Conservation (phyloP, 2,888 invertebrate genomes). For the Axea sp. region DNA sequence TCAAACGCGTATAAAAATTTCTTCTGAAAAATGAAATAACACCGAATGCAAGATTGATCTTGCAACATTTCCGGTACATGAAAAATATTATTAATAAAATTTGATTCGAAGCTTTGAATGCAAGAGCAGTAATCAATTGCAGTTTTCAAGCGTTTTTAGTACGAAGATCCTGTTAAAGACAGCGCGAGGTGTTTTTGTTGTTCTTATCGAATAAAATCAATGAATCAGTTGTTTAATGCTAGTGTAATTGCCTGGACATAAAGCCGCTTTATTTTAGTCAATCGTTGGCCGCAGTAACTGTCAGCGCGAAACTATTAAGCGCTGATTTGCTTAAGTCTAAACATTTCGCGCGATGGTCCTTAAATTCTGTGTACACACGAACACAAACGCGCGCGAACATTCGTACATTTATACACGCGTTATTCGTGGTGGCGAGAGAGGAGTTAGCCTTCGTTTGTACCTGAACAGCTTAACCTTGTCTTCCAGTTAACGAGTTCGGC, state of each 20-base stretch:
- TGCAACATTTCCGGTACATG: too few species aligned
- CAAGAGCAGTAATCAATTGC: too few species aligned
- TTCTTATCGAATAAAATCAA: slow-evolving; percentile 39
- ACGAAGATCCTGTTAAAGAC: too few species aligned
- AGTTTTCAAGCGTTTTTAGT: too few species aligned
- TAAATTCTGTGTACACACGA: slow-evolving; percentile 3
- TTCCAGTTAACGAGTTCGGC: slow-evolving; percentile 60
- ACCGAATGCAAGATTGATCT: too few species aligned
- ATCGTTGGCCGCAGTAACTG: slow-evolving; percentile 27
- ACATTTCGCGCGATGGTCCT: slow-evolving; percentile 27
- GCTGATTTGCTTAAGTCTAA: slow-evolving; percentile 48
- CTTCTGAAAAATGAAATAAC: too few species aligned
- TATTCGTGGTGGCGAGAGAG: slow-evolving; percentile 39
- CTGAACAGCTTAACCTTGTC: slow-evolving; percentile 62
- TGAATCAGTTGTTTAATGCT: slow-evolving; percentile 39
- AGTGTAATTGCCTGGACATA: slow-evolving; percentile 39
- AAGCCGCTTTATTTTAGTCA: slow-evolving; percentile 38
- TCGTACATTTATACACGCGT: neutral
- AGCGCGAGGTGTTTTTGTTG: too few species aligned
- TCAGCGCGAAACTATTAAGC: slow-evolving; percentile 29
- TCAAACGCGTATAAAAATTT: too few species aligned
- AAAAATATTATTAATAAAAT: too few species aligned
- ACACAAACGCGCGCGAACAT: slow-evolving; percentile 4
- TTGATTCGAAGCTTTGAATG: too few species aligned
- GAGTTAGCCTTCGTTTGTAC: slow-evolving; percentile 62